Evolutionary conservation across 2,797 vertebrate genomes (phyloP), one percentile per base, ranked within the genome.

Genomic region (Myiothlypis coronata): DNA sequence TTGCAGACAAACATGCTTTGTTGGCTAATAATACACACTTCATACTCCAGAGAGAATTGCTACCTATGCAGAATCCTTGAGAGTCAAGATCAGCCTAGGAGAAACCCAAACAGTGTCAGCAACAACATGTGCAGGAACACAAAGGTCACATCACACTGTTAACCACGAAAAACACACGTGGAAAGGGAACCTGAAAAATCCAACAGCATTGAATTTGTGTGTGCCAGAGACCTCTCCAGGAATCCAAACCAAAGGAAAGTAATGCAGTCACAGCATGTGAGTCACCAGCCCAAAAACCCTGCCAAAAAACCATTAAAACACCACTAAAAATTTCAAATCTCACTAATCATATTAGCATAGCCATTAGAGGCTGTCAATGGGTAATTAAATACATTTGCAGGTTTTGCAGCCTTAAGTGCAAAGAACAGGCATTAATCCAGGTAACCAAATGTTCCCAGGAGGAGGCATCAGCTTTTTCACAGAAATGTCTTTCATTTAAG

Each of bases 371-470:
- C 72, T 90, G 50, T 86, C 90, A 95, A 76, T 79, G 34, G 70
- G 32, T 90, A 95, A 95, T 96, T 89, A 88, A 95, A 90, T 89
- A 63, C 34, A 84, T 84, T 43, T 52, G 55, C 72, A 81, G 65
- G 9, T 88, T 88, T 83, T 86, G 43, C 69, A 91, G 91, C 44
- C 84, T 78, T 93, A 77, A 94, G 57, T 4, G 8, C 69, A 84
- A 91, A 55, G 74, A 86, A 82, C 11, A 11, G 88, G 88, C 90
- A 90, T 81, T 79, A 41, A 72, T 94, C 93, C 94, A 93, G 88
- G 80, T 91, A 90, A 79, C 69, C 72, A 88, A 95, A 61, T 57
- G 53, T n/a, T 81, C 61, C 2, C 69, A 81, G 65, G 28, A 61
- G 74, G 59, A 91, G 12, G 52, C 50, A 88, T 61, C 63, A 88